Conservation (phyloP, 2,888 invertebrate species). For the Opisthograptis luteolata region DNA sequence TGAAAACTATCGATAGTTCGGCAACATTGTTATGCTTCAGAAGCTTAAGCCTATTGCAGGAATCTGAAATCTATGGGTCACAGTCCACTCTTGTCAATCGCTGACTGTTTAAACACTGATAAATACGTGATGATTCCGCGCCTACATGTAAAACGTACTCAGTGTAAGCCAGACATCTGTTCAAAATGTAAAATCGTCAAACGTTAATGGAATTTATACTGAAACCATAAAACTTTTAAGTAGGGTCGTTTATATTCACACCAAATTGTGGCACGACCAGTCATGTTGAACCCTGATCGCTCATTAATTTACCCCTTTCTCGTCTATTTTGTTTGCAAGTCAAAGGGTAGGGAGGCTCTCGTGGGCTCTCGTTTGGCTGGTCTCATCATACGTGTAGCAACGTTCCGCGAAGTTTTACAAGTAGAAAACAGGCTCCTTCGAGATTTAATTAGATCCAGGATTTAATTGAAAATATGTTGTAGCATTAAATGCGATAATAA, state of each 20-base stretch:
- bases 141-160: constrained; percentile 3
- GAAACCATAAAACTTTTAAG: constrained; percentile 78
- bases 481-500: constrained; percentile 65
- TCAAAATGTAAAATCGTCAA: constrained; percentile 75
- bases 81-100: too few relatives aligned
- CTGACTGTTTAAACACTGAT: too few relatives aligned
- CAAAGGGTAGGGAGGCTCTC: constrained; percentile 41
- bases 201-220: constrained; percentile 76
- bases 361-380: constrained; percentile 48
- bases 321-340: constrained; percentile 12
- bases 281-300: constrained; percentile 40
- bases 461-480: constrained; percentile 74
- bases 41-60: too few relatives aligned
- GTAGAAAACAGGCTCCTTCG: constrained; percentile 67
- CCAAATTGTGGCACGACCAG: constrained; percentile 59
- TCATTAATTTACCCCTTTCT: constrained; percentile 32
- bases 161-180: constrained; percentile 60
- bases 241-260: constrained; percentile 74
- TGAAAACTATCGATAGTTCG: too few relatives aligned
- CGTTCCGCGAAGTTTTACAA: constrained; percentile 58
- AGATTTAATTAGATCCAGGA: constrained; percentile 70
- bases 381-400: constrained; percentile 56
- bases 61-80: too few relatives aligned
- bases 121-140: too few relatives aligned
- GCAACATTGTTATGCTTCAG: too few relatives aligned